Evolutionary conservation across 2,113 vertebrate species (phyloP), one percentile per base, ranked within the genome.

Genomic region (Xiphias gladius): DNA sequence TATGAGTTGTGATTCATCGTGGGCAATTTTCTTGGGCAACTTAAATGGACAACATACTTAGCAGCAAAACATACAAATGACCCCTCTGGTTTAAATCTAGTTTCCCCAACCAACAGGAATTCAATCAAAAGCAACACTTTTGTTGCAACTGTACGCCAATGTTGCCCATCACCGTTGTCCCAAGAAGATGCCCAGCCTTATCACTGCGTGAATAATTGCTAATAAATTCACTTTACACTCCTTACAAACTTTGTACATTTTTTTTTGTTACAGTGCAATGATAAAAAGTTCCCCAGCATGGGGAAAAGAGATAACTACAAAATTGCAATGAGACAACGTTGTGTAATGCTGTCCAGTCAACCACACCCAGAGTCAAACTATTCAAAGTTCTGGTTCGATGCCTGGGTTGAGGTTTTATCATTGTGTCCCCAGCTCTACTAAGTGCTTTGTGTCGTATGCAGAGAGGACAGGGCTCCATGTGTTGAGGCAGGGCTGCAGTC

Each of bases 231-330:
- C 71, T 86, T 85, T 88, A 87, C 84, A 88, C 94, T 95, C 95
- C 95, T 96, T 94, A 84, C 39, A 85, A 86, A 93, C 89, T 91
- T 92, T 97, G 90, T 97, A 97, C 96, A 96, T 74, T 92, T 94
- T 74, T 92, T 94, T 95, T 94, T 75, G 86, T 93, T 93, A 96
- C 96, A 97, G 96, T 97, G 96, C 96, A 96, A 96, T 95, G 93
- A 95, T 94, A 94, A 95, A 70, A 84, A 13, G 64, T 32, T 78
- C 66, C 71, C 79, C 73, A 57, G 77, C 63, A 37, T 48, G 37
- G 59, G 63, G 59, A 73, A 71, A 54, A 28, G 61, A 63, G 41
- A 72, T 22, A 55, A 43, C 65, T 35, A 62, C 50, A 50, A 67
- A n/a, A 71, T 65, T 46, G 64, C 64, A 76, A 67, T 9, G 59